Evolutionary conservation across 1,140 invertebrate species (phyloP), one percentile per base, ranked within the genome.

Genomic region (Anoplolepis gracilipes): DNA sequence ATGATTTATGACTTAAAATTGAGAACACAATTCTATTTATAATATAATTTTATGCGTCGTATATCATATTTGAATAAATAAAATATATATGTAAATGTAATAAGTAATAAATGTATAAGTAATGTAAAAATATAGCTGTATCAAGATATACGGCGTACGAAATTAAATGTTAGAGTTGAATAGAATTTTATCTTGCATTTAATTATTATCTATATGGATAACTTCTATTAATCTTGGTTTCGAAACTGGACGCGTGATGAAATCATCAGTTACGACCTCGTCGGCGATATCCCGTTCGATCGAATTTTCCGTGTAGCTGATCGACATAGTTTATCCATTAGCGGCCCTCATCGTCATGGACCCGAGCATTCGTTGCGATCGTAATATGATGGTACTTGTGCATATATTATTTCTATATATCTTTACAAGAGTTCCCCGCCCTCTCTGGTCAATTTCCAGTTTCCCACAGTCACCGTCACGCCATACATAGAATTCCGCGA

Each of bases 271-370:
- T n/a, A 19, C 2, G 28, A 3, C 22, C 13, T 57, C 19, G 11
- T 19, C 49, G 22, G 42, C 33, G 39, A 22, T n/a, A n/a, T 70
- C 42, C 28, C 28, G 39, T 78, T 67, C 64, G 22, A 79, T 67
- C 64, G 22, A 79, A 55, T 79, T 81, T 42, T 81, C n/a, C 22
- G 61, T 25, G 5, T 16, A 36, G n/a, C 22, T 39, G 55, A 69
- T 42, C 55, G 53, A 73, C 76, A 67, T 69, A 69, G n/a, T 25
- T 28, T n/a, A 81, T 70, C 65, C 65, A 82, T 82, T 82, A 82
- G 49, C 78, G n/a, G n/a, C n/a, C 46, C 19, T 72, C 36, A 28
- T 39, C n/a, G 11, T 65, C 42, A 8, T 36, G 33, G 55, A 16
- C 19, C 19, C 39, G 59, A 30, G 33, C 25, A 30, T 75, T 10